Evolutionary conservation across 1,140 invertebrate genomes (phyloP), one percentile per base, ranked within the genome.

Genomic region (Macrobrachium nipponense): DNA sequence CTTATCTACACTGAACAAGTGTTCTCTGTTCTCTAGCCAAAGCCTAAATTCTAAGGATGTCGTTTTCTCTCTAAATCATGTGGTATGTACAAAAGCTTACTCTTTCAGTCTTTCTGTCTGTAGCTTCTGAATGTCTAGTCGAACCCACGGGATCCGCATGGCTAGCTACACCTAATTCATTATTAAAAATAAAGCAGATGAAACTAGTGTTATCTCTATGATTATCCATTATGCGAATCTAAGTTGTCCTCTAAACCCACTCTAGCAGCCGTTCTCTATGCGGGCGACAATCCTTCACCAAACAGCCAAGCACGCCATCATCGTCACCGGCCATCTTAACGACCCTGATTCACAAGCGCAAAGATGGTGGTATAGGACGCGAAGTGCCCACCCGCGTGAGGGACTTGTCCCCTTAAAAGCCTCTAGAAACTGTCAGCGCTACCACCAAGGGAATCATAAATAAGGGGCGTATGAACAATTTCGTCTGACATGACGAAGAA

Each of bases 371-470:
- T 12, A 51, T 7, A 3, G 7, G 51, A 51, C 51, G 7, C 7
- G 12, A 12, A 51, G 51, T 8, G 7, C 8, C 51, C 12, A 12
- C 8, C 51, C 51, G 51, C 8, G 51, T 12, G 51, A 51, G 51
- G 7, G 51, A 12, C 51, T 51, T 51, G 51, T 51, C 51, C 51
- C 51, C 51, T 62, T 58, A 61, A 59, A 86, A 86, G 84, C 84
- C 84, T 86, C 84, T 86, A 86, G 84, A 86, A 86, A 86, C 84
- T 86, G 77, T 80, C 62, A 73, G 84, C 66, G 84, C 76, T 73
- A 80, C 59, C 77, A 86, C 77, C 70, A 17, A 60, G 62, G 77
- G 84, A 86, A 86, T 86, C 68, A 80, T 78, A 80, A 68, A 73
- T 77, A 77, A n/a, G 78, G 43, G 78, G 61, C 43, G 61, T 61